Evolutionary conservation across 2,888 invertebrate species (phyloP).

Genomic region (Muschampia staudingeri): DNA sequence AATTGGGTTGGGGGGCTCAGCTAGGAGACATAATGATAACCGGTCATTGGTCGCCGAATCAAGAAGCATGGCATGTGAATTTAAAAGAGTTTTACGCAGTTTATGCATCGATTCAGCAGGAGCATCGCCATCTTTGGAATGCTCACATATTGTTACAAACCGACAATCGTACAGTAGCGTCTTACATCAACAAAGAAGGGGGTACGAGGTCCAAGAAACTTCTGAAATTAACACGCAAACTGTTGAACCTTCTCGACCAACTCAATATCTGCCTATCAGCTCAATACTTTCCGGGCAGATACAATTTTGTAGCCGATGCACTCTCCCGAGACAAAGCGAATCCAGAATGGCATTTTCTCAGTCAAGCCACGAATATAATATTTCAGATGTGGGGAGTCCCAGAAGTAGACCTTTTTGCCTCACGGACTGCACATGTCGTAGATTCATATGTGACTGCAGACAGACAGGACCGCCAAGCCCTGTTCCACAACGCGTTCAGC

Average conservation of each 20-base stretch:
- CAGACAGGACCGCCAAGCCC: conserved; percentile 45
- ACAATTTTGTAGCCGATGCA: conserved; percentile 60
- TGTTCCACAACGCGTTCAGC: conserved; percentile 59
- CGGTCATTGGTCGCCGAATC: conserved; percentile 56
- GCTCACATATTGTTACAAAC: conserved; percentile 47
- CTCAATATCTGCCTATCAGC: conserved; percentile 22
- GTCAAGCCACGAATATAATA: conserved; percentile 38
- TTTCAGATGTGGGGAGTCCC: conserved; percentile 58
- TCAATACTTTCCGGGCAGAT: conserved; percentile 63
- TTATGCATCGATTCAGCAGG: conserved; percentile 36
- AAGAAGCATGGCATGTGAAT: conserved; percentile 62
- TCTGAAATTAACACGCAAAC: conserved; percentile 45
- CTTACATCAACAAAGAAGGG: conserved; percentile 65
- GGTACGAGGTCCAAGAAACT: conserved; percentile 61
- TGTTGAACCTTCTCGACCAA: conserved; percentile 47
- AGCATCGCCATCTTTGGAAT: conserved; percentile 35
- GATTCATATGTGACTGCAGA: conserved; percentile 52
- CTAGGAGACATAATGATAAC: conserved; percentile 41
- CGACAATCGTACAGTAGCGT: conserved; percentile 48
- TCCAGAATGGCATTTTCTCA: conserved; percentile 56
- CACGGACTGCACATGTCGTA: conserved; percentile 51
- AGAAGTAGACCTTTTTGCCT: conserved; percentile 62
- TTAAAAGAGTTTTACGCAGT: conserved; percentile 51
- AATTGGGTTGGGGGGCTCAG: conserved; percentile 57
- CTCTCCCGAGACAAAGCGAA: conserved; percentile 48